A percentile compares a stretch with the other conserved stretches of the same genome.
Conservation (phyloP, 2,113 vertebrate species). For the Atrichornis clamosus region DNA sequence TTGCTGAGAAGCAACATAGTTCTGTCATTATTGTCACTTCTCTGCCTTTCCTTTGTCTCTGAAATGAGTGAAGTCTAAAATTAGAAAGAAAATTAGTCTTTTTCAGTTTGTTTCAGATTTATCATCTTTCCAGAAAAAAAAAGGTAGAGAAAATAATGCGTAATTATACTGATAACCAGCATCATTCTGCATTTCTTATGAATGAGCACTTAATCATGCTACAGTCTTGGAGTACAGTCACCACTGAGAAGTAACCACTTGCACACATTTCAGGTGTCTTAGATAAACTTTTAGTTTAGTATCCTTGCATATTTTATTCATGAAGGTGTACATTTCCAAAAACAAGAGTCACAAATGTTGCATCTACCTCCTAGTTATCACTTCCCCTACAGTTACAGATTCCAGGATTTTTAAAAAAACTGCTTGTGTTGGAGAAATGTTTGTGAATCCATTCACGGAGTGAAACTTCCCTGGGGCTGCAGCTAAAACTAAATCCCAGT, state of each 20-base stretch:
- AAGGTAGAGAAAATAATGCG: neutral
- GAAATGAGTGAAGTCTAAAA: neutral
- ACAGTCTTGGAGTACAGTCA: neutral
- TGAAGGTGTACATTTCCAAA: neutral
- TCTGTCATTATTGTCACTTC: neutral
- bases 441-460: neutral
- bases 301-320: neutral
- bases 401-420: neutral
- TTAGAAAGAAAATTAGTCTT: neutral
- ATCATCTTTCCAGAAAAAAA: neutral
- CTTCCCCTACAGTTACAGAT: neutral
- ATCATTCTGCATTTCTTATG: neutral
- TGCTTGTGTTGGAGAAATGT: neutral
- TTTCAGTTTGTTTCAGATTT: neutral
- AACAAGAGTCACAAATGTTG: neutral
- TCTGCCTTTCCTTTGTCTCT: neutral
- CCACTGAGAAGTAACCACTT: neutral
- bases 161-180: neutral
- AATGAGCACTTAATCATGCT: neutral
- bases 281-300: neutral
- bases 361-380: neutral
- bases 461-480: neutral
- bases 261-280: neutral
- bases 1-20: neutral
- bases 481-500: neutral